These are phyloP conservation scores for Ischnus inquisitorius DNA, from an alignment of 2,888 invertebrate species.

Conservation along the genomic window DNA sequence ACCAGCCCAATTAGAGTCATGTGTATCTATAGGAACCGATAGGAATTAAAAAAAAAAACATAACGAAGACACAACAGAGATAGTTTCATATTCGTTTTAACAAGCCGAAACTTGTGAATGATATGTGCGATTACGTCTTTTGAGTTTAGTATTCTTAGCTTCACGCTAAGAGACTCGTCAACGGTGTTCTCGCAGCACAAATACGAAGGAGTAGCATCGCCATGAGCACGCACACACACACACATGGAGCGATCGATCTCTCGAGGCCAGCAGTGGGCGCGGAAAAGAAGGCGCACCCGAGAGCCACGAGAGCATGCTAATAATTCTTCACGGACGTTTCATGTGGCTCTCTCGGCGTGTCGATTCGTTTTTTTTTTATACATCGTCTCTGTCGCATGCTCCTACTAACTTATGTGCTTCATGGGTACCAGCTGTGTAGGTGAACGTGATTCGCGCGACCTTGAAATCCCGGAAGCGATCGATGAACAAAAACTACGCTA, in stretches of 20 bases:
- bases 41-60: background rate
- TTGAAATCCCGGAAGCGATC: constrained; percentile 64
- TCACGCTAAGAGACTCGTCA: constrained; percentile 5
- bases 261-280: constrained; percentile 69
- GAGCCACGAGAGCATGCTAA: constrained; percentile 65
- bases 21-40: background rate
- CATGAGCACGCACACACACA: background rate
- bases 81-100: background rate
- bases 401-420: background rate
- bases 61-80: background rate
- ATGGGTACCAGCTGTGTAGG: constrained; percentile 11
- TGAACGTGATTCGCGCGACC: constrained; percentile 45
- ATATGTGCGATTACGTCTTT: background rate
- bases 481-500: constrained; percentile 53
- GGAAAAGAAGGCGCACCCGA: constrained; percentile 50
- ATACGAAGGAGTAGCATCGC: constrained; percentile 8
- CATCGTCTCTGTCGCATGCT: constrained; percentile 20
- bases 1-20: background rate
- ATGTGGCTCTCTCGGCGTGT: constrained; percentile 45
- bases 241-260: constrained; percentile 44
- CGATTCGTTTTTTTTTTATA: constrained; percentile 24
- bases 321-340: constrained; percentile 67
- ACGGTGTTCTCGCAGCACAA: background rate
- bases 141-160: constrained; percentile 23
- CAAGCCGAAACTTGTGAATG: background rate